Evolutionary conservation across 2,113 vertebrate genomes (phyloP).

Genomic region (Malurus cyaneus): DNA sequence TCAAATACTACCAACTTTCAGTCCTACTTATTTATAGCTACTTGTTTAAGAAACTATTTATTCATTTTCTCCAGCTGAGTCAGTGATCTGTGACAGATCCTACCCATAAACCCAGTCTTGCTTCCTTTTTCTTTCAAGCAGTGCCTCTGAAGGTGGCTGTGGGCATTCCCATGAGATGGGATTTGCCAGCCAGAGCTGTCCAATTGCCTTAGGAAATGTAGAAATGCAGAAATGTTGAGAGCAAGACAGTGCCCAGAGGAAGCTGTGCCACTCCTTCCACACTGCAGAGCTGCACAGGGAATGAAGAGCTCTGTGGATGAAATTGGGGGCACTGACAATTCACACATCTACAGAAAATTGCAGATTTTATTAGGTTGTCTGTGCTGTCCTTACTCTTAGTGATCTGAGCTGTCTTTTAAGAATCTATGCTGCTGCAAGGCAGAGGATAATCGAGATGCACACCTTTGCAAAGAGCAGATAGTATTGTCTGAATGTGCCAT

Average conservation of each 20-base stretch:
- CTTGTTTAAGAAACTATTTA: neutral
- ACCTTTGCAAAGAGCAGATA: neutral
- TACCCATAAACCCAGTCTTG: neutral
- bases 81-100: neutral
- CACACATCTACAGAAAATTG: neutral
- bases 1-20: neutral
- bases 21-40: neutral
- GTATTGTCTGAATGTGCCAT: neutral
- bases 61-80: neutral
- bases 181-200: neutral
- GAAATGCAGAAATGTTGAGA: neutral
- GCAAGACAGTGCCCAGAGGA: neutral
- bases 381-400: neutral
- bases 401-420: neutral
- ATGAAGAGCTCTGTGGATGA: neutral
- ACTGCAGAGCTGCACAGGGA: neutral
- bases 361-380: neutral
- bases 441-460: neutral
- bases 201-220: accelerated
- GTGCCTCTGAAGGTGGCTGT: neutral
- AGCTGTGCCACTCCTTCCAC: neutral
- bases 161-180: neutral
- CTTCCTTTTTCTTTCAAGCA: neutral
- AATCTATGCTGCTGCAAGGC: neutral
- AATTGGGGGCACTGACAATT: neutral